Evolutionary conservation across 1,140 invertebrate species (phyloP).

Genomic region (Lanistes nyassanus): DNA sequence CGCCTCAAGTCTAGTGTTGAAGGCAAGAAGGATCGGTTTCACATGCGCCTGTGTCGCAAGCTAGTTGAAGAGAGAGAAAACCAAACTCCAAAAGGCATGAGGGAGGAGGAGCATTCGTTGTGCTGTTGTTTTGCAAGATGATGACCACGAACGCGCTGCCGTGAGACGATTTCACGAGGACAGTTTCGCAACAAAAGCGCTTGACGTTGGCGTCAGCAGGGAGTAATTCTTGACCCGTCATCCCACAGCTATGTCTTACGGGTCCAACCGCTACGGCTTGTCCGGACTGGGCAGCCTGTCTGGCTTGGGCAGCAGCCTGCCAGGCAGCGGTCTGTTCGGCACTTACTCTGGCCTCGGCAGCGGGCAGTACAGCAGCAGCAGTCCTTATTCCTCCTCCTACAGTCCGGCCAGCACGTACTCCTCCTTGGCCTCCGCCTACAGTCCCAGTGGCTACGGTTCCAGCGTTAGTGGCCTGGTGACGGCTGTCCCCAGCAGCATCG

Average conservation of each 20-base stretch:
- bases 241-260: conserved; percentile 10
- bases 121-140: no score
- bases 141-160: no score
- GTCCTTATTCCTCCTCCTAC: conserved; percentile 5
- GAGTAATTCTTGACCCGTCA: no score
- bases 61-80: no score
- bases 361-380: background rate
- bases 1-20: no score
- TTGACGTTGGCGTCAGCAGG: no score
- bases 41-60: no score
- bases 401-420: conserved; percentile 2
- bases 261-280: conserved; percentile 19
- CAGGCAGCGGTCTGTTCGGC: conserved; percentile 14
- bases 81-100: no score
- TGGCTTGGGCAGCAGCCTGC: background rate
- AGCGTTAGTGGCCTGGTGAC: background rate
- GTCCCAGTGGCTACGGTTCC: conserved; percentile 19
- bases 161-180: no score
- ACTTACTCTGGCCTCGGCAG: background rate
- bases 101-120: no score
- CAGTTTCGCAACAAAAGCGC: no score
- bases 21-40: no score
- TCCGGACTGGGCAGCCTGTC: conserved; percentile 11
- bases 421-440: background rate
- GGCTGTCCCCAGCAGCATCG: background rate